Evolutionary conservation across 2,113 vertebrate genomes (phyloP).

Genomic region (Brevimyrus niger): DNA sequence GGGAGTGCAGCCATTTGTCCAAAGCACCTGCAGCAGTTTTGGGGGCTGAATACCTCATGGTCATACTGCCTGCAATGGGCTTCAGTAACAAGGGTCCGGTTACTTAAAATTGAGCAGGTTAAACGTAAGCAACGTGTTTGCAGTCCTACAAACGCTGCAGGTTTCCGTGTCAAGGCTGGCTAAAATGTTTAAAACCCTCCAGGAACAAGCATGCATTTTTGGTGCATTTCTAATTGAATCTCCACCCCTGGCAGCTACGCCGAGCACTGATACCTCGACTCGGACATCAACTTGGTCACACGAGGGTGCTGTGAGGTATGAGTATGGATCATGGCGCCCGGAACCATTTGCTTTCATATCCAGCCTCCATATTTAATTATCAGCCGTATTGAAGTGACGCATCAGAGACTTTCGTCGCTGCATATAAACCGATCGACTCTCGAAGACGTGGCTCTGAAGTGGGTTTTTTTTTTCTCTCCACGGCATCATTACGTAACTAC

Average conservation of each 20-base stretch:
- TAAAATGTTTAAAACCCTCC: not conserved
- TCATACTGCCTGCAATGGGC: not conserved
- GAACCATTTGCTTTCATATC: not conserved
- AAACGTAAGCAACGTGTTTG: not conserved
- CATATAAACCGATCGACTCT: not conserved
- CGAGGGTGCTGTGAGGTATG: not conserved
- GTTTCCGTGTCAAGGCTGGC: not conserved
- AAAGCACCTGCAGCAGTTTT: not conserved
- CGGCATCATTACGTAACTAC: not conserved
- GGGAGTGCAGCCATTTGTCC: not conserved
- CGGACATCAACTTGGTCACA: not conserved
- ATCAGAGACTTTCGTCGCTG: not conserved
- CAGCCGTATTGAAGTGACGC: not conserved
- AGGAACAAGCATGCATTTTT: not conserved
- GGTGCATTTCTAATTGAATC: not conserved
- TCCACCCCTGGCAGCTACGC: not conserved
- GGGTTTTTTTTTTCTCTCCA: not conserved
- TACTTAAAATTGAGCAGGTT: not conserved
- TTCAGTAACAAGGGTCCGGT: not conserved
- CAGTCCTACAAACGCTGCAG: not conserved
- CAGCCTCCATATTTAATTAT: not conserved
- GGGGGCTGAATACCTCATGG: not conserved
- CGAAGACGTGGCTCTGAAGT: not conserved
- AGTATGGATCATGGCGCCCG: not conserved
- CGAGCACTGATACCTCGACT: not conserved